phyloP scores from a whole-genome alignment of 23 tunicate genomes.

The Styela clava region DNA sequence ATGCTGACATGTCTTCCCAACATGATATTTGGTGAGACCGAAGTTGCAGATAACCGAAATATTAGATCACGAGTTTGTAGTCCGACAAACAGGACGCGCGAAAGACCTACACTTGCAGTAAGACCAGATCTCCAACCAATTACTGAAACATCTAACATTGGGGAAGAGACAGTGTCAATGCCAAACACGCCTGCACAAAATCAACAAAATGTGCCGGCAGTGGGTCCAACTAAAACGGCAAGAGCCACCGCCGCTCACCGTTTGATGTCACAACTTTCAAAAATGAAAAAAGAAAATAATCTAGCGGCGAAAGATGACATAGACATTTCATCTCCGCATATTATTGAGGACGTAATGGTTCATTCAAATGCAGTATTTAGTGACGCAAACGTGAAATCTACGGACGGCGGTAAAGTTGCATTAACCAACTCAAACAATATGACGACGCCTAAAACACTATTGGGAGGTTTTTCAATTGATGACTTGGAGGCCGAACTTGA shows the following conservation, averaged over 20 bases:
- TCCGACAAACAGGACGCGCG: background rate
- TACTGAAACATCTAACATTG: background rate
- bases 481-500: background rate
- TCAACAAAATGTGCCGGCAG: background rate
- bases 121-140: background rate
- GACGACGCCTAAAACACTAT: background rate
- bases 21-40: background rate
- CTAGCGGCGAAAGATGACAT: background rate
- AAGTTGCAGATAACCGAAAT: background rate
- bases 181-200: background rate
- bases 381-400: background rate
- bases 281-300: background rate
- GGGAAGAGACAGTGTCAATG: background rate
- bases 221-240: background rate
- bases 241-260: background rate
- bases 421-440: background rate
- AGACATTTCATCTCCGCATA: background rate
- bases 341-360: background rate
- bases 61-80: background rate
- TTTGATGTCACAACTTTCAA: slow-evolving; percentile 9
- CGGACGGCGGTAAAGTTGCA: background rate
- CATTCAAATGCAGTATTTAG: background rate
- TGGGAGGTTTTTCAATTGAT: background rate
- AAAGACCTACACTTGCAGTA: background rate
- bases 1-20: background rate